These are phyloP conservation scores for Pharmacophagus antenor DNA, from an alignment of 2,888 invertebrate species.

Conservation along the genomic window DNA sequence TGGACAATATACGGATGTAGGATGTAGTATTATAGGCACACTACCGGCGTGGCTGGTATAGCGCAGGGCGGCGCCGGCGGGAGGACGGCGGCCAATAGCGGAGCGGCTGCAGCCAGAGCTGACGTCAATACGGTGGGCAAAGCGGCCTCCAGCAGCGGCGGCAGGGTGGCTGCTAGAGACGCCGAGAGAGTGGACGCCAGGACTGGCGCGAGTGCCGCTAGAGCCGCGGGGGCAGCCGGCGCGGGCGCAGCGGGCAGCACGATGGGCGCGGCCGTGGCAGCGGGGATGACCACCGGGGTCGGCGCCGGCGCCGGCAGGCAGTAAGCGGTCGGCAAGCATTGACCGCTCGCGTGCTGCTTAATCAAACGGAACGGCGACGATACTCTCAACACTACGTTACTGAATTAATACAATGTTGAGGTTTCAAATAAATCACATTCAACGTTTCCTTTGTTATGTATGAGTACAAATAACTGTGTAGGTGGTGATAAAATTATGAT, in stretches of 20 bases:
- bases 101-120: conserved; percentile 48
- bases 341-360: conserved; percentile 36
- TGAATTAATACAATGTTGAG: too few relatives aligned
- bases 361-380: background rate
- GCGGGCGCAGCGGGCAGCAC: conserved; percentile 21
- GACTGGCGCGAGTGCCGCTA: conserved; percentile 34
- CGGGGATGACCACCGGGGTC: conserved; percentile 17
- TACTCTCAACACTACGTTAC: background rate
- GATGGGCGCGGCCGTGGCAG: conserved; percentile 24
- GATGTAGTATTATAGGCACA: conserved; percentile 17
- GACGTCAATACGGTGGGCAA: conserved; percentile 51
- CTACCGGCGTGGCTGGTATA: conserved; percentile 27
- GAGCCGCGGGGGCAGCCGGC: conserved; percentile 15
- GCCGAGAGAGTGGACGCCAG: conserved; percentile 38
- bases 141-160: conserved; percentile 43
- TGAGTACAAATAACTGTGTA: too few relatives aligned
- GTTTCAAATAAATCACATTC: too few relatives aligned
- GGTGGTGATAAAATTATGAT: too few relatives aligned
- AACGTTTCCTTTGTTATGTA: too few relatives aligned
- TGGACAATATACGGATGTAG: background rate
- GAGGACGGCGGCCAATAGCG: conserved; percentile 42
- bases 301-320: conserved; percentile 35
- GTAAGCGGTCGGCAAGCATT: conserved; percentile 36
- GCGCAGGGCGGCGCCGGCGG: conserved; percentile 27
- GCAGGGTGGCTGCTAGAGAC: conserved; percentile 40